Base-by-base conservation (phyloP, 2,113 vertebrate genomes). In the Montifringilla adamsi region DNA sequence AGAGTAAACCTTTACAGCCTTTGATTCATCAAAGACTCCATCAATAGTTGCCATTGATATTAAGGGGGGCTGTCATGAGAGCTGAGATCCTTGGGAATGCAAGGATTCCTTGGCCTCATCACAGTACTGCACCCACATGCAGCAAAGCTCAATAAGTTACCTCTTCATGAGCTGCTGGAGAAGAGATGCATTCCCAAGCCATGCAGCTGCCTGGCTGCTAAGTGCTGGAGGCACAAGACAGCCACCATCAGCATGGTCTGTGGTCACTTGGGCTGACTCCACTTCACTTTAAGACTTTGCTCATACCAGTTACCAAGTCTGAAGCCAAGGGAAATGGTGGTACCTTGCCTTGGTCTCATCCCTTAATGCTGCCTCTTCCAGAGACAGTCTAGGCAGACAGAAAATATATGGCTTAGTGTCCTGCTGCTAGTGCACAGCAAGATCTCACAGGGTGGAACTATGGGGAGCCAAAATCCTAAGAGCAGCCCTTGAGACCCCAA, bases 21-120 rank as follows among this genome's bases (percentile, higher is more conserved):
- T 73, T 67, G 43, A 55, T 72, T 75, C 43, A 68, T n/a, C 9
- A 7, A 56, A 53, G n/a, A 67, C 27, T 9, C 15, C 24, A 30
- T 33, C 23, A 22, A 64, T 35, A 84, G 69, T 43, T 84, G 44
- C 52, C 53, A 39, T 4, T 56, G 24, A 35, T 44, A 46, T 3
- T 13, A 47, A 66, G 60, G 35, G 39, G 23, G 4, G 10, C 20
- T 77, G 35, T 44, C 56, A 59, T 37, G 31, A 60, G 58, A n/a
- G 37, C 20, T 58, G 62, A 59, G 41, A 59, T 53, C 49, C 46
- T 85, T 46, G 33, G 37, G 55, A 80, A 66, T 5, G 5, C 44
- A 44, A 17, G 0, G 0, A n/a, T 37, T 68, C 43, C 8, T 2
- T 3, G 2, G 46, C 9, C n/a, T 27, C 3, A 5, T 30, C 15